Percentiles rank a stretch among this genome's conserved stretches.
Evolutionary conservation across 2,797 vertebrate species (phyloP).

Genomic region (Centropyge bicolor): DNA sequence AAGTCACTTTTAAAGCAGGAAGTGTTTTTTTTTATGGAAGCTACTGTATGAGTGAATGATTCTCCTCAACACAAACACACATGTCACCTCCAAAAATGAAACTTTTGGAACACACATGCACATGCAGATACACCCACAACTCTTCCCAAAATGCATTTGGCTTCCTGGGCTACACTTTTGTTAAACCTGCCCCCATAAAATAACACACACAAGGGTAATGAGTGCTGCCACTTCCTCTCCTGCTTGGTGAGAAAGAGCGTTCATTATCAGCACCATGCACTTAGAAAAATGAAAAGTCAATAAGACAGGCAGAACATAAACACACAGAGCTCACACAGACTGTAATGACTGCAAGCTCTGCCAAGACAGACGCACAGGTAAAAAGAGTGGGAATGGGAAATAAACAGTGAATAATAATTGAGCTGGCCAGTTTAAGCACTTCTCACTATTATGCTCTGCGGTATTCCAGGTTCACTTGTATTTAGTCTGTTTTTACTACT

Average conservation of each 20-base stretch:
- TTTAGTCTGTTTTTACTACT: neutral
- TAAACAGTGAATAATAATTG: slow-evolving; percentile 13
- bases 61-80: neutral
- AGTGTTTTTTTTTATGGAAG: slow-evolving; percentile 21
- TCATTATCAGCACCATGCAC: slow-evolving; percentile 53
- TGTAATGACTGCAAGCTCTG: slow-evolving; percentile 25
- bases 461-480: neutral
- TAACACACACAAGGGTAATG: slow-evolving; percentile 26
- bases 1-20: slow-evolving; percentile 50
- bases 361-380: slow-evolving; percentile 15
- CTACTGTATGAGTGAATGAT: slow-evolving; percentile 4
- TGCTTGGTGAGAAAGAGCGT: slow-evolving; percentile 29
- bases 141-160: slow-evolving; percentile 18
- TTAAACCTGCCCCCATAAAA: slow-evolving; percentile 10
- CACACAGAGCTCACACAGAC: slow-evolving; percentile 25
- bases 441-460: slow-evolving; percentile 12
- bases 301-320: slow-evolving; percentile 39
- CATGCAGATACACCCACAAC: neutral
- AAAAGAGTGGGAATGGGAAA: neutral
- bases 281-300: slow-evolving; percentile 59
- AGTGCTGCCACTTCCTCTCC: slow-evolving; percentile 13
- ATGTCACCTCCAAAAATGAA: slow-evolving; percentile 3
- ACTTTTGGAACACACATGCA: slow-evolving; percentile 17
- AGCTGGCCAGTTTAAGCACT: slow-evolving; percentile 19
- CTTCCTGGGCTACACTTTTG: neutral